Conservation (phyloP, 2,113 vertebrate genomes). For the Bos taurus region DNA sequence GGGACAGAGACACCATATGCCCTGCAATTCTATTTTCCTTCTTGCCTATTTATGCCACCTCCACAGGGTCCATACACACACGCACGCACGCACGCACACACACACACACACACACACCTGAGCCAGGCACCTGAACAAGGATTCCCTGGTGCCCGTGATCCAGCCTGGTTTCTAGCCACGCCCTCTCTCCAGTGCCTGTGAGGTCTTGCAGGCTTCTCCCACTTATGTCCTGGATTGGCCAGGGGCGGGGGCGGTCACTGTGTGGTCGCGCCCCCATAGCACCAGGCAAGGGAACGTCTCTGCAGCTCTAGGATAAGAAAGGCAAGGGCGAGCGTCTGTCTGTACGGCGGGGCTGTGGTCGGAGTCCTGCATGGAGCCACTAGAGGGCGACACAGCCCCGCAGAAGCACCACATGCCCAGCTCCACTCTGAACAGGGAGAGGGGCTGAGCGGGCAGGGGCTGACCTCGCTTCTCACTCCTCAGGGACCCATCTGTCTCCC, state of each 20-base stretch:
- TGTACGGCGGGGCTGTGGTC: rapidly evolving
- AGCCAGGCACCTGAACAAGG: not conserved
- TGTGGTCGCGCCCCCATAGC: not conserved
- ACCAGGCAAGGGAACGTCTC: rapidly evolving
- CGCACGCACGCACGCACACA: rapidly evolving
- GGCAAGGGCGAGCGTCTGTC: not conserved
- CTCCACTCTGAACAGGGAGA: rapidly evolving
- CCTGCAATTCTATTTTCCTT: not conserved
- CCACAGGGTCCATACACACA: rapidly evolving
- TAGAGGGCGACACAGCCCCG: constrained; percentile 77
- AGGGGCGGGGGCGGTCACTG: rapidly evolving
- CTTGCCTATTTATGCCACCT: no score
- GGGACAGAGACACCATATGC: not conserved
- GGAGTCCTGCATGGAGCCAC: not conserved
- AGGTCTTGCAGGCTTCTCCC: not conserved
- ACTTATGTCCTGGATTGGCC: not conserved
- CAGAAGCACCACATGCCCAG: not conserved
- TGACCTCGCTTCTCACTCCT: rapidly evolving
- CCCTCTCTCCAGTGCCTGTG: not conserved
- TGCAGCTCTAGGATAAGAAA: rapidly evolving
- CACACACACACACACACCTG: not conserved
- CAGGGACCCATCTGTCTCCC: not conserved
- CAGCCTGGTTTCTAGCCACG: rapidly evolving
- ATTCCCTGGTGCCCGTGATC: rapidly evolving
- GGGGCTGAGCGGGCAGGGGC: rapidly evolving